Conservation (phyloP, 2,797 vertebrate genomes). For the Sebastiscus tertius region DNA sequence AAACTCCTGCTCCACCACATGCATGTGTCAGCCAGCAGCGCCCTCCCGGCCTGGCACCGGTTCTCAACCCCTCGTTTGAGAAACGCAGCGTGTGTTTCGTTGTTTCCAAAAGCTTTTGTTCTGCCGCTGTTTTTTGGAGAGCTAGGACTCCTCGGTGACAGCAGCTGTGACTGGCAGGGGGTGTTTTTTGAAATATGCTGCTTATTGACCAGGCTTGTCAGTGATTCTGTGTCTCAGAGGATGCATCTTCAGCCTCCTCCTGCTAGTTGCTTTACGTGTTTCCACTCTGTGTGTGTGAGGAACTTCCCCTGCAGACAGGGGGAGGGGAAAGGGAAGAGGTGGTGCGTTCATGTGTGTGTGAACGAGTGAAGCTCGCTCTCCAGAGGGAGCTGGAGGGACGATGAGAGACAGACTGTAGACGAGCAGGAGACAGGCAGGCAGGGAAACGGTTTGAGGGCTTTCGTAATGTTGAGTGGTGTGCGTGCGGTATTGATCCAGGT, state of each 20-base stretch:
- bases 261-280: conserved; percentile 33
- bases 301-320: conserved; percentile 46
- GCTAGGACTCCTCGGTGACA: conserved; percentile 28
- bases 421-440: conserved; percentile 11
- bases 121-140: conserved; percentile 15
- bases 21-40: conserved; percentile 4
- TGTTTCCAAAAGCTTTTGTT: conserved; percentile 27
- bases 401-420: conserved; percentile 25
- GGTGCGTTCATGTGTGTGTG: conserved; percentile 39
- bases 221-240: conserved; percentile 36
- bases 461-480: conserved; percentile 56
- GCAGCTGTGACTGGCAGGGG: conserved; percentile 52
- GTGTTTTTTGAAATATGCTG: conserved; percentile 20
- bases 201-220: conserved; percentile 36
- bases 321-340: conserved; percentile 15
- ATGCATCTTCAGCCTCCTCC: conserved; percentile 47
- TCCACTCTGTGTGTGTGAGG: conserved; percentile 25
- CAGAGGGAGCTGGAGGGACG: conserved; percentile 42
- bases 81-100: background rate
- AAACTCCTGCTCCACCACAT: conserved; percentile 3
- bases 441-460: conserved; percentile 46
- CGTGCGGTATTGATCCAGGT: conserved; percentile 70
- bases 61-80: conserved; percentile 15
- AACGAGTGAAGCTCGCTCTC: conserved; percentile 53
- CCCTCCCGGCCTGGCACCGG: background rate